A percentile compares a stretch with the other conserved stretches of the same genome.
These are phyloP conservation scores for Temnothorax nylanderi DNA, from an alignment of 1,140 invertebrate species.

Conservation along the genomic window DNA sequence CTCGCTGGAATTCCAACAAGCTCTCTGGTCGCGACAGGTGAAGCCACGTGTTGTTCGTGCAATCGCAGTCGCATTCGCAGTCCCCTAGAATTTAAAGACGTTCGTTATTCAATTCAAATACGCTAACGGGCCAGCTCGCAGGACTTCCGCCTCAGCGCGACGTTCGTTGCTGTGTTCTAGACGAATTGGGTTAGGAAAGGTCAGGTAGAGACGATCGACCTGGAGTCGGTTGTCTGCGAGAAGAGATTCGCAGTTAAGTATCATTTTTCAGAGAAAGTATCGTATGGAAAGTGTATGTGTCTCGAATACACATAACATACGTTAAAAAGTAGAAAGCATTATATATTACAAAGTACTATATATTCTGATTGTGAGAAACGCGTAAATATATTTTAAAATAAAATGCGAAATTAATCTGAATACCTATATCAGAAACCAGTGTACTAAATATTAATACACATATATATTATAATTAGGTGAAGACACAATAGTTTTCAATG, in stretches of 20 bases:
- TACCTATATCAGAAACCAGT: background rate
- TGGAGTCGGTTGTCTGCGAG: constrained; percentile 38
- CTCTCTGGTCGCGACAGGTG: constrained; percentile 66
- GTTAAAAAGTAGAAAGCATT: constrained; percentile 14
- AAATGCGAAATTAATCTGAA: background rate
- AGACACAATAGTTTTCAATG: background rate
- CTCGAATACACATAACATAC: background rate
- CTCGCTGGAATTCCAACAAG: constrained; percentile 64
- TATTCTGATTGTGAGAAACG: background rate
- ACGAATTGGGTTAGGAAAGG: constrained; percentile 74
- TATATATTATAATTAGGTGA: background rate
- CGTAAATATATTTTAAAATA: background rate
- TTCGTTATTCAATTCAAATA: constrained; percentile 74
- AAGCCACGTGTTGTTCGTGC: constrained; percentile 58
- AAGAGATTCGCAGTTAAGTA: constrained; percentile 52
- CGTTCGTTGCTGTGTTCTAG: constrained; percentile 68
- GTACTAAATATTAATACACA: background rate
- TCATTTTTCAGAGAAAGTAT: constrained; percentile 28
- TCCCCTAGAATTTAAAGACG: constrained; percentile 75
- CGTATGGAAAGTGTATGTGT: background rate
- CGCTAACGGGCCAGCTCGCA: constrained; percentile 61
- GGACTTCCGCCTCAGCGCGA: constrained; percentile 67
- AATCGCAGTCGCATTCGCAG: background rate
- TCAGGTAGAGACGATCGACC: constrained; percentile 64
- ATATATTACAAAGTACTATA: background rate